These are phyloP conservation scores for Drosophila truncata DNA, from an alignment of 1,140 invertebrate genomes.

Conservation along the genomic window DNA sequence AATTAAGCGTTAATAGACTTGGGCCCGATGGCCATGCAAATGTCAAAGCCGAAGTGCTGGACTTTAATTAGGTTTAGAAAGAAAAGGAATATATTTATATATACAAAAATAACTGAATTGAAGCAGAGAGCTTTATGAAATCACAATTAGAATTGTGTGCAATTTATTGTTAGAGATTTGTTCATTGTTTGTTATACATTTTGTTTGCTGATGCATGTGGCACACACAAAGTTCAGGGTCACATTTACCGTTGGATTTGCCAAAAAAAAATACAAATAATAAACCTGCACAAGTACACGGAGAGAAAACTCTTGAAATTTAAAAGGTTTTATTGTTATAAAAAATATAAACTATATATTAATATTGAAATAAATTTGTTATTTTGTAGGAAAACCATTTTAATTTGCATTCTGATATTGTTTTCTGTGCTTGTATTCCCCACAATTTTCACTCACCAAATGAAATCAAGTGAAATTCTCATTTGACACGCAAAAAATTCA, in stretches of 20 bases:
- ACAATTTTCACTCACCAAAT: conserved; percentile 30
- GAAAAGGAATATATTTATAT: not conserved
- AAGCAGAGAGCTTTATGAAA: conserved; percentile 30
- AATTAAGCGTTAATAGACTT: conserved; percentile 72
- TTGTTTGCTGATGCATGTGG: conserved; percentile 49
- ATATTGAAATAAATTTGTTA: not conserved
- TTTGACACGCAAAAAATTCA: conserved; percentile 50
- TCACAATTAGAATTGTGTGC: conserved; percentile 42
- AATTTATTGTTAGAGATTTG: conserved; percentile 36
- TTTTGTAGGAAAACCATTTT: not conserved
- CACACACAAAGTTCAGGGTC: conserved; percentile 63
- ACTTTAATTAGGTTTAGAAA: conserved; percentile 39
- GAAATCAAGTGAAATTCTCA: conserved; percentile 63
- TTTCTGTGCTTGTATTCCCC: not conserved
- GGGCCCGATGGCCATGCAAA: conserved; percentile 53
- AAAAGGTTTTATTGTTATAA: not conserved
- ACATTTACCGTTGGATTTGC: conserved; percentile 51
- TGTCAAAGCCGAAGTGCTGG: conserved; percentile 20
- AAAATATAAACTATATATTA: not conserved
- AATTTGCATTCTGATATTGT: not conserved
- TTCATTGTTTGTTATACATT: conserved; percentile 42
- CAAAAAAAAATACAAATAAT: conserved; percentile 40
- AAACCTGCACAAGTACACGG: conserved; percentile 30
- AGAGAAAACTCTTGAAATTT: not conserved
- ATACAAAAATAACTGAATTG: not conserved